Base-by-base conservation (phyloP, 2,888 invertebrate species). In the Boloria selene region DNA sequence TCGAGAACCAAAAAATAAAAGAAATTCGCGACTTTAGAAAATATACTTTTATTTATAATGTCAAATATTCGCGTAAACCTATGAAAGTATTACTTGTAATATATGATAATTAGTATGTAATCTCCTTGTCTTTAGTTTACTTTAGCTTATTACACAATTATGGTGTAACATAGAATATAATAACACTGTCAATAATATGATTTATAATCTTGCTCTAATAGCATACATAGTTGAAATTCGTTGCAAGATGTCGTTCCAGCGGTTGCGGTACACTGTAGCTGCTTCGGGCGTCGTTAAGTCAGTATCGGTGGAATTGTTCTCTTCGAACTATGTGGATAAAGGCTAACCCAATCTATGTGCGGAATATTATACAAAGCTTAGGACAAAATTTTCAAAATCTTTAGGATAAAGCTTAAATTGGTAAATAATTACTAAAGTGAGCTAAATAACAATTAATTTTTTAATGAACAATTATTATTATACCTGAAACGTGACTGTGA, bases 201-300 rank as follows among this genome's bases (percentile, higher is more conserved):
- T 56, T 56, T 56, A 56, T 56, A 45, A 56, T 45, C 56, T n/a
- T 45, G 44, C 56, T 45, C 45, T 65, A 38, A 38, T 38, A 69
- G 64, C 69, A 68, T 67, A 70, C 70, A 72, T 70, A 62, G 42
- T 62, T 38, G 42, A 52, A 66, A 66, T 66, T 66, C 56, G 61
- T 67, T 63, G 45, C 53, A 62, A 61, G 61, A 66, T 62, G 47
- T 61, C 61, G 60, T 62, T 56, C 52, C 54, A 65, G 66, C 31
- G 56, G 58, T 62, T 66, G 61, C 51, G 66, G 56, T 66, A 62
- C 52, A 17, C 50, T 50, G 61, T 26, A 55, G 61, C 56, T 56
- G 61, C 66, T 66, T 47, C 51, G 56, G 56, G 66, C 56, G 61
- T 26, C 49, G 49, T 50, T 62, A 42, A 52, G 58, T 59, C 60